Conservation (phyloP, 2,888 invertebrate species). For the Zaprionus obscuricornis region DNA sequence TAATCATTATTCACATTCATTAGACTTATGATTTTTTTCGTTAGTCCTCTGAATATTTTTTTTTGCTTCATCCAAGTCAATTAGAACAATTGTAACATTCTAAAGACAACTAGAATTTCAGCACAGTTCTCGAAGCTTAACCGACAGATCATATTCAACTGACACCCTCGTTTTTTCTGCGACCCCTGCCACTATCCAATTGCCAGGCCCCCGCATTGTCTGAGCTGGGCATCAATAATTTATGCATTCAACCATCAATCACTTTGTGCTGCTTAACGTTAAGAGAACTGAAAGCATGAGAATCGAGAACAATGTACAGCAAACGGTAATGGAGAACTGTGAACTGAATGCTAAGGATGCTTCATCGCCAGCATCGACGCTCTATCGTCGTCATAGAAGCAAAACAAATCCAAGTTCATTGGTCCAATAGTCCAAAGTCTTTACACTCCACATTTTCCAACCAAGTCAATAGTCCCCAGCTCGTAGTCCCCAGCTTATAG, state of each 20-base stretch:
- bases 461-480: constrained; percentile 2
- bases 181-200: constrained; percentile 18
- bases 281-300: constrained; percentile 48
- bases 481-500: neutral
- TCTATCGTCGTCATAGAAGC: constrained; percentile 22
- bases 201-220: constrained; percentile 53
- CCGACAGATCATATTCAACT: constrained; percentile 43
- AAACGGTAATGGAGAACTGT: neutral
- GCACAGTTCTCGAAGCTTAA: constrained; percentile 46
- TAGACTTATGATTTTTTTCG: no score
- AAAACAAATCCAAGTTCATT: constrained; percentile 50
- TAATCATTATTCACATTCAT: no score
- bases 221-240: constrained; percentile 73
- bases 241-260: constrained; percentile 78
- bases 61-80: constrained; percentile 1
- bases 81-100: constrained; percentile 12
- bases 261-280: constrained; percentile 75
- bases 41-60: constrained; percentile 2
- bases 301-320: constrained; percentile 19
- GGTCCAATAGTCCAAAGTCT: constrained; percentile 27
- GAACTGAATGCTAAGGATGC: constrained; percentile 43
- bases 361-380: constrained; percentile 11
- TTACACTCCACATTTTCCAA: neutral
- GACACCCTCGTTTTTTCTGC: constrained; percentile 28
- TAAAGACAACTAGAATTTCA: constrained; percentile 52